A percentile compares a stretch with the other conserved stretches of the same genome.
Evolutionary conservation across 2,888 invertebrate genomes (phyloP).

Genomic region (Agonopterix alstromeriana): DNA sequence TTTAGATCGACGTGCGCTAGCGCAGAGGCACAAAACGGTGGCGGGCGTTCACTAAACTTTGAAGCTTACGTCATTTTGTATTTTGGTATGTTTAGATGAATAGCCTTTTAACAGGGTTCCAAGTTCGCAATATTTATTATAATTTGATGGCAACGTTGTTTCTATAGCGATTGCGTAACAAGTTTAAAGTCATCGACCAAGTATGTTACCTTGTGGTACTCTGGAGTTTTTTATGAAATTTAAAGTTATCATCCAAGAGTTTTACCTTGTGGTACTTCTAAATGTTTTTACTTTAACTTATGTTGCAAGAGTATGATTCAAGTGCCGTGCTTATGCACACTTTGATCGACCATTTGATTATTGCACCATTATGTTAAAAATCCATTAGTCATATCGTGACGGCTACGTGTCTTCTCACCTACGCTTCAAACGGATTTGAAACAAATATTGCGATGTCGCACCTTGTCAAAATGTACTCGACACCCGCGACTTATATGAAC

Average conservation of each 20-base stretch:
- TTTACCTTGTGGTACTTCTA: no score
- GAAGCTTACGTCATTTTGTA: conserved; percentile 58
- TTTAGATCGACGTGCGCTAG: conserved; percentile 38
- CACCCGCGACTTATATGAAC: not conserved
- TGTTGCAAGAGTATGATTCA: not conserved
- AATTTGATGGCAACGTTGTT: conserved; percentile 6
- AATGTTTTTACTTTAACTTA: no score
- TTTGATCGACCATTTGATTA: conserved; percentile 29
- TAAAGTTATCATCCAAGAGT: no score
- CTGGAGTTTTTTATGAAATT: not conserved
- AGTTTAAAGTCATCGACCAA: not conserved
- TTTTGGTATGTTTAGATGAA: conserved; percentile 53
- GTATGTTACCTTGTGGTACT: conserved; percentile 2
- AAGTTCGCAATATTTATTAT: conserved; percentile 35
- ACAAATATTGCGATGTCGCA: conserved; percentile 35
- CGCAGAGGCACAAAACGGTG: conserved; percentile 37
- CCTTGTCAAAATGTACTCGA: conserved; percentile 20
- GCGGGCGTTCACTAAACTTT: conserved; percentile 71
- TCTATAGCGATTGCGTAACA: not conserved
- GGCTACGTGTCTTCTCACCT: conserved; percentile 28
- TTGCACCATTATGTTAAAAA: conserved; percentile 41
- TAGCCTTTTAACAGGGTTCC: conserved; percentile 49
- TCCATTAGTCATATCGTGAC: conserved; percentile 40
- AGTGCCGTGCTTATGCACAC: not conserved
- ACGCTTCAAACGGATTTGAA: conserved; percentile 23